These are phyloP conservation scores for Nomada ruficornis DNA, from an alignment of 2,888 invertebrate species.

Conservation along the genomic window DNA sequence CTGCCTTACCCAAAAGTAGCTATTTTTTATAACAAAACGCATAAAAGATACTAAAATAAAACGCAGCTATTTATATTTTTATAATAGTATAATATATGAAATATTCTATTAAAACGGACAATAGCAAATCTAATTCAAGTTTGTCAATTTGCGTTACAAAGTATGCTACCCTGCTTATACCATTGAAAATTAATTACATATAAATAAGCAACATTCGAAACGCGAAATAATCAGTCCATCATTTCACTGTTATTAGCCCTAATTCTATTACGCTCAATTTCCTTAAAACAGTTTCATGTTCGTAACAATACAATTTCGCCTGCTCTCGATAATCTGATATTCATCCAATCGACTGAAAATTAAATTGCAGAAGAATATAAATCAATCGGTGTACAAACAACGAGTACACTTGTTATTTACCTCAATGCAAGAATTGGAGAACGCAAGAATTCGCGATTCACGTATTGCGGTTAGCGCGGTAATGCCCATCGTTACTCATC, in stretches of 20 bases:
- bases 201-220: not conserved
- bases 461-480: conserved; percentile 41
- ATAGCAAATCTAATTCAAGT: not conserved
- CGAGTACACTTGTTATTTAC: not conserved
- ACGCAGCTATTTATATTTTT: too few relatives aligned
- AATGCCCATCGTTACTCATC: conserved; percentile 41
- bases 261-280: not conserved
- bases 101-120: too few relatives aligned
- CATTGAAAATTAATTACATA: not conserved
- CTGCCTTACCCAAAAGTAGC: too few relatives aligned
- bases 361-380: not conserved
- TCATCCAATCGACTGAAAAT: not conserved
- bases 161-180: too few relatives aligned
- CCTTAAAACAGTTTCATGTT: not conserved
- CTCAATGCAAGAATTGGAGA: not conserved
- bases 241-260: not conserved
- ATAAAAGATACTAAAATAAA: too few relatives aligned
- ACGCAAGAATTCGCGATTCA: conserved; percentile 11
- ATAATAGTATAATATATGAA: too few relatives aligned
- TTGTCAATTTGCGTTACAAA: not conserved
- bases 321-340: not conserved
- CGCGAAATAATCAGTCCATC: not conserved
- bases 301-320: not conserved
- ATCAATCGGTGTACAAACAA: not conserved
- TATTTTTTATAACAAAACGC: too few relatives aligned